A percentile compares a stretch with the other conserved stretches of the same genome.
Evolutionary conservation across 2,797 vertebrate genomes (phyloP).

Genomic region (Melanotaenia boesemani): DNA sequence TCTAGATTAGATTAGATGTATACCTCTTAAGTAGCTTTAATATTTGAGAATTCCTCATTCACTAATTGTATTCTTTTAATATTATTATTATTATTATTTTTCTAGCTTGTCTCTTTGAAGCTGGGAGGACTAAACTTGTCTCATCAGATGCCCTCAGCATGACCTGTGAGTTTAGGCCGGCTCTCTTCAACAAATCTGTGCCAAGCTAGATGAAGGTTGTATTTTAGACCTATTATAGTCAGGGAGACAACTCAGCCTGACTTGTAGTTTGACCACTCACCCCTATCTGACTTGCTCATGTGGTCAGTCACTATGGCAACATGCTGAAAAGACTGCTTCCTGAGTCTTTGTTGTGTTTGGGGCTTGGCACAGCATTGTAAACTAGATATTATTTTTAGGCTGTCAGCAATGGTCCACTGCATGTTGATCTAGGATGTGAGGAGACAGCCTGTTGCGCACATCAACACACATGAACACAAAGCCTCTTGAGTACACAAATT

Average conservation of each 20-base stretch:
- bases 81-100: background rate
- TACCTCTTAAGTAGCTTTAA: background rate
- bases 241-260: constrained; percentile 73
- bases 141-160: constrained; percentile 60
- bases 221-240: constrained; percentile 78
- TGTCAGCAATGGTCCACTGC: constrained; percentile 56
- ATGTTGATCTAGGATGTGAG: constrained; percentile 73
- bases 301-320: constrained; percentile 71
- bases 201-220: constrained; percentile 72
- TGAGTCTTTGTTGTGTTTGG: constrained; percentile 78
- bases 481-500: constrained; percentile 35
- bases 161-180: constrained; percentile 61
- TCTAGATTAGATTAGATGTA: background rate
- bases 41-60: background rate
- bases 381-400: constrained; percentile 85
- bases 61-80: background rate
- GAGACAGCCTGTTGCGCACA: constrained; percentile 42
- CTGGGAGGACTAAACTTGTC: constrained; percentile 6
- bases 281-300: constrained; percentile 75
- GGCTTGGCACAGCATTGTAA: constrained; percentile 76
- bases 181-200: constrained; percentile 74
- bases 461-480: constrained; percentile 9
- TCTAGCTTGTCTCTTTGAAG: constrained; percentile 27
- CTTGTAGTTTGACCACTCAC: constrained; percentile 76
- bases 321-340: constrained; percentile 73